Base-by-base conservation (phyloP, 1,140 invertebrate genomes). In the Holcopasites calliopsidis region DNA sequence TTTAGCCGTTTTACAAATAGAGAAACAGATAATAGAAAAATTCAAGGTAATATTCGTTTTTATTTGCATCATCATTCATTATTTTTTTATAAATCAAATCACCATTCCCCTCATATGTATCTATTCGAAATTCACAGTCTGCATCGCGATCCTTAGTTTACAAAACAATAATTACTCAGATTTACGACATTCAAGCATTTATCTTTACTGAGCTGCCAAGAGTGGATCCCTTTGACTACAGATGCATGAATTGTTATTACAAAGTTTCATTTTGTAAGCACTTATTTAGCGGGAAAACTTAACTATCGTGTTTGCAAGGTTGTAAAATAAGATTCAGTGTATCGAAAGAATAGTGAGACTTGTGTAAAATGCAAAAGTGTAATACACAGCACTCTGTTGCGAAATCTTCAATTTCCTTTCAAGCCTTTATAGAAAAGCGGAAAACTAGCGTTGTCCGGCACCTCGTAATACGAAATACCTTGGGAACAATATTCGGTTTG, bases 381-480 rank as follows among this genome's bases (percentile, higher is more conserved):
- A 66, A 76, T 50, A 44, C 58, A 83, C 77, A 66, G 68, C 58
- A 83, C 40, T 68, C 69, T 60, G 76, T 60, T 73, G 69, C 72
- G 77, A 76, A 83, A 76, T 82, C 47, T 33, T 28, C 38, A 54
- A 78, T 61, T 60, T 54, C 74, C 31, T 76, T 35, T 16, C 55
- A 65, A 79, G 62, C 31, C 21, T 70, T 64, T 83, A 72, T 76
- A 80, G 70, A 77, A 71, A 18, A 83, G 73, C 65, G 42, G 73
- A 61, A 52, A 66, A 61, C 79, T n/a, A 55, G 23, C 50, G 72
- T 83, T 83, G 72, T 83, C 79, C 57, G 81, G 28, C 23, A 72
- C 72, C 61, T 76, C 64, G 58, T 82, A 76, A 50, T 82, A 83
- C 54, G 83, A 80, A 80, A 80, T 83, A 83, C 49, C 38, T 50